A percentile compares a stretch with the other conserved stretches of the same genome.
Conservation (phyloP, 2,888 invertebrate genomes). For the Loripinus fragilis region DNA sequence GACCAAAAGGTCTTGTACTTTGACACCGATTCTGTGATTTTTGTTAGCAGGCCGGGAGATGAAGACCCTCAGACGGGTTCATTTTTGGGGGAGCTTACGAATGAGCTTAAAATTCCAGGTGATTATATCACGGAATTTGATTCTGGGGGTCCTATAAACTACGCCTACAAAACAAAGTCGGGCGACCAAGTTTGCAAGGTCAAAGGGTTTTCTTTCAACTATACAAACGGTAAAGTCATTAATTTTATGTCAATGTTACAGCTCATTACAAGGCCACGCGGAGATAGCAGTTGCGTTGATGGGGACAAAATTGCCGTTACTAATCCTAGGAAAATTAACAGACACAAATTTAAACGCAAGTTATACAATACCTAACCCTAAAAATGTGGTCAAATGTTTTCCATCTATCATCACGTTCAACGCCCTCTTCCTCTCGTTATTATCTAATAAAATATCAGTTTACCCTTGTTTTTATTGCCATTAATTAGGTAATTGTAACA, state of each 20-base stretch:
- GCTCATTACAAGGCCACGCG: not conserved
- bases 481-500: too few relatives aligned
- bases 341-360: not conserved
- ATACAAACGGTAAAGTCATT: not conserved
- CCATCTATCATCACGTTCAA: too few relatives aligned
- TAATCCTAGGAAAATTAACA: not conserved
- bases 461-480: too few relatives aligned
- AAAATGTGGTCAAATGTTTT: too few relatives aligned
- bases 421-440: too few relatives aligned
- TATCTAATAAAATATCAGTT: too few relatives aligned
- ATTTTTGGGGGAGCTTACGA: slow-evolving; percentile 44
- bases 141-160: slow-evolving; percentile 17
- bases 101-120: slow-evolving; percentile 34
- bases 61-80: not conserved
- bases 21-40: slow-evolving; percentile 81
- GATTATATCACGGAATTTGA: slow-evolving; percentile 64
- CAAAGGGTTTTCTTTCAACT: not conserved
- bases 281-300: not conserved
- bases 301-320: not conserved
- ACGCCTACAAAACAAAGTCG: not conserved
- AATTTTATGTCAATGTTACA: not conserved
- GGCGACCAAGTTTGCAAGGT: not conserved
- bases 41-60: slow-evolving; percentile 28
- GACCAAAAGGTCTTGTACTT: slow-evolving; percentile 77
- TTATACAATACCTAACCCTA: not conserved